phyloP scores from a whole-genome alignment of 2,888 invertebrate genomes.

The Tupiocoris notatus region DNA sequence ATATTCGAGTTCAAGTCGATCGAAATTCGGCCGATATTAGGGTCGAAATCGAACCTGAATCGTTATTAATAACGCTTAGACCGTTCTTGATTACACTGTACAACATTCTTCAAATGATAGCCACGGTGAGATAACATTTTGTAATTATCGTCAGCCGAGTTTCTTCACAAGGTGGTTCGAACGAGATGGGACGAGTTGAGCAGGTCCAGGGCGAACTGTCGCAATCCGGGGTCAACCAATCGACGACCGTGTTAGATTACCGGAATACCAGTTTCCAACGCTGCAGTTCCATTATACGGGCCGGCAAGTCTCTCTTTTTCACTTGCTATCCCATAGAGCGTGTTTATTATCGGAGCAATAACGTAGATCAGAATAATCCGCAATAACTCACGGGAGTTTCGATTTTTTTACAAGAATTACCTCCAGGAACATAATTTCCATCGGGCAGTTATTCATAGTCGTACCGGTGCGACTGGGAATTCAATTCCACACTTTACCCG shows the following conservation, averaged over 20 bases:
- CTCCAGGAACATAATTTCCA: too few species aligned
- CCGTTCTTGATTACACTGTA: conserved; percentile 20
- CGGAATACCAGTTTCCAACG: too few species aligned
- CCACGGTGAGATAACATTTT: conserved; percentile 23
- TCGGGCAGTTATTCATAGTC: too few species aligned
- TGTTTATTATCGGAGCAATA: too few species aligned
- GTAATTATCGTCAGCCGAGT: conserved; percentile 29
- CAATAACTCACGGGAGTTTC: too few species aligned
- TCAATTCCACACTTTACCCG: too few species aligned
- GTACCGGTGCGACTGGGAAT: too few species aligned
- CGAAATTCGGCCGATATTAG: not conserved
- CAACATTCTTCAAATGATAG: conserved; percentile 30
- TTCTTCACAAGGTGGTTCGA: conserved; percentile 33
- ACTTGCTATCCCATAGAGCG: too few species aligned
- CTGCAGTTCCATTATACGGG: too few species aligned
- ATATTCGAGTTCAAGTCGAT: conserved; percentile 31
- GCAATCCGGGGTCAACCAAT: conserved; percentile 32
- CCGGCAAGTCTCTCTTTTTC: too few species aligned
- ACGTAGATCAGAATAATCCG: too few species aligned
- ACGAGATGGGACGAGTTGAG: conserved; percentile 14
- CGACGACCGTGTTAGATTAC: not conserved
- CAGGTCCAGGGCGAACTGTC: conserved; percentile 28
- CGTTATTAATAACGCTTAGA: conserved; percentile 24
- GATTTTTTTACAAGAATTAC: too few species aligned
- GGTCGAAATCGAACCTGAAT: conserved; percentile 4